Base-by-base conservation (phyloP, 2,888 invertebrate genomes). In the Aradus depressus region DNA sequence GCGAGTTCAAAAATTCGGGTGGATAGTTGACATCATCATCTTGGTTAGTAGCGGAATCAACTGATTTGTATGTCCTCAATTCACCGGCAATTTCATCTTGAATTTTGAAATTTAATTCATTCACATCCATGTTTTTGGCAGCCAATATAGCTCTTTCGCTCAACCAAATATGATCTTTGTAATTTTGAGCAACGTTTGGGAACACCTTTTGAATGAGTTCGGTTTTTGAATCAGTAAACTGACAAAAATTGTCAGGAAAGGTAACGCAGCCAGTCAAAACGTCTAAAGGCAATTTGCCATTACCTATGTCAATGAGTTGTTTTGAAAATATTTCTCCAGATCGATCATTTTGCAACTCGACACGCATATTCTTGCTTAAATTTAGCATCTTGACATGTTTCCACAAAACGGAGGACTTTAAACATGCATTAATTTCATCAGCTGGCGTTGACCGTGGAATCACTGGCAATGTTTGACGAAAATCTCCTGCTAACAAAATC, bases 1-100 rank as follows among this genome's bases (percentile, higher is more conserved):
- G 59, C 22, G 61, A 63, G 56, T 64, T 63, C 57, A 63, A 62
- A 62, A 63, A 61, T 60, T 64, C 62, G 49, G 47, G 56, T 58
- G 63, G 61, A 31, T 42, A 50, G 6, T 42, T 50, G 31, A 41
- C 49, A 25, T 58, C 60, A 57, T 58, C 53, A 28, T 56, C 54
- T 48, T 52, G 39, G 47, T 58, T 54, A 50, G 45, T 49, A 41
- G 50, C 50, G 38, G 58, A 60, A 59, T 63, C 60, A 47, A 61
- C 60, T 53, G 58, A 61, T 59, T 59, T 60, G 44, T 51, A 60
- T 41, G 49, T 52, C 58, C 57, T 53, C 60, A 61, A 26, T 54
- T 60, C 55, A 25, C 58, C 59, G 39, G 53, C 19, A 38, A 62
- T 58, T 31, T 57, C 63, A 51, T 63, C 62, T 10, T 55, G 56